Percentiles rank a stretch among this genome's conserved stretches.
Evolutionary conservation across 2,113 vertebrate genomes (phyloP).

Genomic region (Scalopus aquaticus): DNA sequence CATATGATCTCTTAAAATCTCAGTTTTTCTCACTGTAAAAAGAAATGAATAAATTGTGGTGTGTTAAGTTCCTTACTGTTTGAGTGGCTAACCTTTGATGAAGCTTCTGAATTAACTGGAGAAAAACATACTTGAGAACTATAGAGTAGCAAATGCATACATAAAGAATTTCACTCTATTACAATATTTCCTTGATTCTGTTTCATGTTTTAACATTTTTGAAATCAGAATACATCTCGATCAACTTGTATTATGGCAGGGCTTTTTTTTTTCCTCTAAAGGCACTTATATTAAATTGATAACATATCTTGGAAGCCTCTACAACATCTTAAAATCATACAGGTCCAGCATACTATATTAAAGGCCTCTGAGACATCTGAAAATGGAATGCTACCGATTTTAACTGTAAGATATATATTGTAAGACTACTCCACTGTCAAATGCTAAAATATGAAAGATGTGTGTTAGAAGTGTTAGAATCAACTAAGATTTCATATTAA

Average conservation of each 20-base stretch:
- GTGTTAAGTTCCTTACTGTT: background rate
- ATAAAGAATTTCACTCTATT: background rate
- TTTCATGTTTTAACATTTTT: constrained; percentile 21
- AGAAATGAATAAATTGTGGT: background rate
- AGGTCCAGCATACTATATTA: background rate
- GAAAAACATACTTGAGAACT: background rate
- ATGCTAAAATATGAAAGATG: background rate
- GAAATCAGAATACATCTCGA: background rate
- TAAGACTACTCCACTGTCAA: background rate
- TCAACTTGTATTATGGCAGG: background rate
- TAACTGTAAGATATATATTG: background rate
- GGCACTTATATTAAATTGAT: background rate
- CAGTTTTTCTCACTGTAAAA: background rate
- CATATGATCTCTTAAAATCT: background rate
- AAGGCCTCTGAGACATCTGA: background rate
- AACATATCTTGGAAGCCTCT: background rate
- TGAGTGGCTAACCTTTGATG: background rate
- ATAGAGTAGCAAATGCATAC: background rate
- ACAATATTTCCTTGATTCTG: background rate
- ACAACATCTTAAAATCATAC: background rate
- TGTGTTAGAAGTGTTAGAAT: background rate
- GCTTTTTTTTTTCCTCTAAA: background rate
- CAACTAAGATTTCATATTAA: background rate
- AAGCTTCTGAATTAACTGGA: background rate
- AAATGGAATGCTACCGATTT: background rate